Base-by-base conservation (phyloP, 2,888 invertebrate genomes). In the Spialia ferax region DNA sequence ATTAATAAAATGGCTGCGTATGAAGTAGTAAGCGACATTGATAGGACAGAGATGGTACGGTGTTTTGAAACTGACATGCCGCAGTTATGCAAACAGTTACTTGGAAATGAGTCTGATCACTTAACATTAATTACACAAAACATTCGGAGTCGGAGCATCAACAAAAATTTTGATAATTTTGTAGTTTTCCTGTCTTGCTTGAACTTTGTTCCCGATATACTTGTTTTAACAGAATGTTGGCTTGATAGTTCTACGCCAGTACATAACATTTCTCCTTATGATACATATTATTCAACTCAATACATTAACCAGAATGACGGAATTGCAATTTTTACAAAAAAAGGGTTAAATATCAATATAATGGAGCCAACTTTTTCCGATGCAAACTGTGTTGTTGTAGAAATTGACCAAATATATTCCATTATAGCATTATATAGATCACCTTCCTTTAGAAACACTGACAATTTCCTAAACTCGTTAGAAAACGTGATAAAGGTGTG, bases 351-450 rank as follows among this genome's bases (percentile, higher is more conserved):
- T 5, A 42, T 42, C 0, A 3, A 42, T 15, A 15, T 42, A 1
- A 0, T 6, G 6, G 42, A 42, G 15, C 42, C 42, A 15, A n/a
- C 2, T 15, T 42, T 42, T 15, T 15, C 15, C 3, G 42, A 42
- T n/a, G 42, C 42, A 15, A 42, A 15, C 7, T 42, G 42, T 15
- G 15, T 42, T 15, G 6, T 42, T 15, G 3, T 42, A 15, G 42
- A 42, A 15, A 15, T 42, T 42, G 15, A 42, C 3, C 15, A 42
- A 15, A 15, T 15, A 3, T 15, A 15, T 1, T 45, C 45, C 5
- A 45, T 45, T 15, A n/a, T 45, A 45, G 45, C 45, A 7, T 7
- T 45, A 45, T 45, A 45, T 18, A 45, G 45, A 45, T 45, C 45
- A n/a, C 45, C 45, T 15, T 45, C 15, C 1, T 45, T 45, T 11